Evolutionary conservation across 2,113 vertebrate genomes (phyloP).

Genomic region (Rallus limicola): DNA sequence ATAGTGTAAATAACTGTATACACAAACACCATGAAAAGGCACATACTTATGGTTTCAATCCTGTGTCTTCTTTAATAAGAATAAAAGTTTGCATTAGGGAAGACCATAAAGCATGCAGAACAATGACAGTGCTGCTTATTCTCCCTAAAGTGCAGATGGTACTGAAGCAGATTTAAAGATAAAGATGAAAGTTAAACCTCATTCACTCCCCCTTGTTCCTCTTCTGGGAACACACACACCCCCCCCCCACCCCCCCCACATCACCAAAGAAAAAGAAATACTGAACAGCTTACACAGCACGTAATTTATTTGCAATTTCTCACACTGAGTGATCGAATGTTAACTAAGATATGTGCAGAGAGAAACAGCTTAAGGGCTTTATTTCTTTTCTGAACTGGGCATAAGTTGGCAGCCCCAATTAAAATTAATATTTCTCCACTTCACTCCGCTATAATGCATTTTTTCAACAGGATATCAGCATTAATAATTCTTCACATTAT

Average conservation of each 20-base stretch:
- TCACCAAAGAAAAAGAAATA: not conserved
- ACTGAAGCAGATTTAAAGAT: not conserved
- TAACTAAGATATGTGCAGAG: not conserved
- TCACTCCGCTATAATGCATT: not conserved
- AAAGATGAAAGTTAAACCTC: slow-evolving; percentile 6
- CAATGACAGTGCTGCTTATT: not conserved
- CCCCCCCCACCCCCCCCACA: accelerated
- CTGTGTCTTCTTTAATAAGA: not conserved
- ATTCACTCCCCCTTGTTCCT: not conserved
- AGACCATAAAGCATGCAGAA: not conserved
- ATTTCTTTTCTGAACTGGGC: not conserved
- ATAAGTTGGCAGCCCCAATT: not conserved
- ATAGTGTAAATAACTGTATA: not conserved
- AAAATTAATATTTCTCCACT: not conserved
- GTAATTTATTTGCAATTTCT: not conserved
- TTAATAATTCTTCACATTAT: not conserved
- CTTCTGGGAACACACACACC: not conserved
- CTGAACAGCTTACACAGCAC: not conserved
- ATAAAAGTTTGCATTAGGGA: not conserved
- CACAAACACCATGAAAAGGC: not conserved
- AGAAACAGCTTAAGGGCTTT: not conserved
- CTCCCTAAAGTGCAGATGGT: not conserved
- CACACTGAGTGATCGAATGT: not conserved
- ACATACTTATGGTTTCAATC: not conserved
- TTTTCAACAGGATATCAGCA: not conserved